Evolutionary conservation across 2,113 vertebrate genomes (phyloP).

Genomic region (Phyllopteryx taeniolatus): DNA sequence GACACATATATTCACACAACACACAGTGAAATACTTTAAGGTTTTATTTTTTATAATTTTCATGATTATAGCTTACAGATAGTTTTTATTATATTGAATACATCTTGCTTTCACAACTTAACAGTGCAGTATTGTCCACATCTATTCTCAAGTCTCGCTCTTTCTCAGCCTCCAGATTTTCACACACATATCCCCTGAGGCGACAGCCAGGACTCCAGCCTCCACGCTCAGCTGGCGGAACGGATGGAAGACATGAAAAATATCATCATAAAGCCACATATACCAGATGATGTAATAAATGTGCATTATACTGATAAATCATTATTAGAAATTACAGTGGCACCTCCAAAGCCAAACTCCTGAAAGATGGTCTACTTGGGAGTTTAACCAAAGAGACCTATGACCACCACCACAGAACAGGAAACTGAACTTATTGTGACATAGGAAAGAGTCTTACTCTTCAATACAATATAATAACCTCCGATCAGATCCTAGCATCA

Average conservation of each 20-base stretch:
- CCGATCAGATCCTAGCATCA: too few relatives aligned
- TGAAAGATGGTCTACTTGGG: too few relatives aligned
- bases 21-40: not conserved
- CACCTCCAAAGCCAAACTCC: too few relatives aligned
- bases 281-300: not conserved
- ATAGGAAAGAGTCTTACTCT: too few relatives aligned
- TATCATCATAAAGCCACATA: not conserved
- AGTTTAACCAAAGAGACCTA: too few relatives aligned
- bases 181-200: constrained; percentile 76
- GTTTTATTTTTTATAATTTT: not conserved
- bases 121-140: not conserved
- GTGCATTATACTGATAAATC: too few relatives aligned
- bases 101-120: not conserved
- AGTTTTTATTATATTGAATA: not conserved
- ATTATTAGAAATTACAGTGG: too few relatives aligned
- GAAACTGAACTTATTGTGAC: too few relatives aligned
- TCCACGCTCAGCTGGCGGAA: constrained; percentile 79
- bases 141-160: constrained; percentile 35
- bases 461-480: too few relatives aligned
- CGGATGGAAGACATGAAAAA: not conserved
- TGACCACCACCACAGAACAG: too few relatives aligned
- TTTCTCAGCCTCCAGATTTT: constrained; percentile 81
- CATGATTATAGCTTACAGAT: not conserved
- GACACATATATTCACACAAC: not conserved
- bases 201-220: constrained; percentile 80